A percentile compares a stretch with the other conserved stretches of the same genome.
These are phyloP conservation scores for Morus bassanus DNA, from an alignment of 2,797 vertebrate genomes.

Conservation along the genomic window DNA sequence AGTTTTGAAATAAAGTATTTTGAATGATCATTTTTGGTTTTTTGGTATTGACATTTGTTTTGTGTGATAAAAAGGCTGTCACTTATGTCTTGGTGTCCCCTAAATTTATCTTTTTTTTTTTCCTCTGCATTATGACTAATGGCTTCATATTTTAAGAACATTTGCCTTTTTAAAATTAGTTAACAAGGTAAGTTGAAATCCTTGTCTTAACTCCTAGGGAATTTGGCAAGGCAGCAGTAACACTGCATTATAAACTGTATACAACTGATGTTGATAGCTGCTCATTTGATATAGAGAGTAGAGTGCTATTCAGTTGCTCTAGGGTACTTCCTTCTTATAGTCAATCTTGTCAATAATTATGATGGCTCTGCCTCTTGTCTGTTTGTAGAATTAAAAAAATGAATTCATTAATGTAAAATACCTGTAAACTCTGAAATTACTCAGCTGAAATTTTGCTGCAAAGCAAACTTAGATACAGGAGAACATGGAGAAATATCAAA, in stretches of 20 bases:
- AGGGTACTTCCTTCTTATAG: neutral
- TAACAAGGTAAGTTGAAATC: conserved; percentile 29
- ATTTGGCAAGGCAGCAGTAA: neutral
- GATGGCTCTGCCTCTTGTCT: neutral
- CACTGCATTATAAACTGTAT: neutral
- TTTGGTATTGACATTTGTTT: neutral
- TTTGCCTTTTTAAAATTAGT: neutral
- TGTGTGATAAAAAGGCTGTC: neutral
- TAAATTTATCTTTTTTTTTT: neutral
- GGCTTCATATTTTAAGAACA: neutral
- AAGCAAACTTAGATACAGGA: neutral
- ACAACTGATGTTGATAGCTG: neutral
- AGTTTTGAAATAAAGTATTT: neutral
- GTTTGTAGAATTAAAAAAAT: neutral
- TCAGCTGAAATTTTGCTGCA: neutral
- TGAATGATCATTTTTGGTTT: neutral
- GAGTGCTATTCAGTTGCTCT: neutral
- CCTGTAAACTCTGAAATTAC: neutral
- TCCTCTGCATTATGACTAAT: neutral
- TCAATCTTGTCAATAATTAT: conserved; percentile 14
- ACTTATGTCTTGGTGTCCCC: neutral
- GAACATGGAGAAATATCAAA: neutral
- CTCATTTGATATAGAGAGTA: neutral
- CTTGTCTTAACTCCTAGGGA: neutral
- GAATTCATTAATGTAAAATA: neutral